These are phyloP conservation scores for Drosophila parabipectinata DNA, from an alignment of 1,140 invertebrate species.

Conservation along the genomic window DNA sequence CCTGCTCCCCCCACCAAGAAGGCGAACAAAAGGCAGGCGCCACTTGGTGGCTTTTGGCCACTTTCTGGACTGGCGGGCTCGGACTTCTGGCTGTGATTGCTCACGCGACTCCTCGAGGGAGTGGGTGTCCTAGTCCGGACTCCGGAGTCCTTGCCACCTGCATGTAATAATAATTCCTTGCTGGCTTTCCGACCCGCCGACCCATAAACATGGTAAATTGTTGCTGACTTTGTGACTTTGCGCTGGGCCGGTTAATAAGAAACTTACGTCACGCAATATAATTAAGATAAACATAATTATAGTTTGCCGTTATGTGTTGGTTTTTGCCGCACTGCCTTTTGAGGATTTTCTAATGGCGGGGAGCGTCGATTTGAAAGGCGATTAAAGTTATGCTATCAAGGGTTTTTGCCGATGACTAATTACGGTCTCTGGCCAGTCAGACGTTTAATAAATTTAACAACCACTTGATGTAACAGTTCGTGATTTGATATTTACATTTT, in stretches of 20 bases:
- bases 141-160: conserved; percentile 6
- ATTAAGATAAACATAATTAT: conserved; percentile 83
- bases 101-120: conserved; percentile 55
- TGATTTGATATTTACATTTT: background rate
- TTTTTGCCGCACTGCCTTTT: conserved; percentile 42
- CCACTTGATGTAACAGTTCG: background rate
- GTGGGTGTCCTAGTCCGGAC: background rate
- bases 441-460: conserved; percentile 4
- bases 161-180: conserved; percentile 73
- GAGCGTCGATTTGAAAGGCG: conserved; percentile 13
- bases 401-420: conserved; percentile 8
- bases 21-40: conserved; percentile 42
- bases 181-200: conserved; percentile 21
- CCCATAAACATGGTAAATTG: conserved; percentile 61
- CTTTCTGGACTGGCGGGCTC: conserved; percentile 19
- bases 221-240: conserved; percentile 74
- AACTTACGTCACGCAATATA: conserved; percentile 81
- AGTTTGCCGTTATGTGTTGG: conserved; percentile 69
- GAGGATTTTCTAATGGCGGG: conserved; percentile 53
- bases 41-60: conserved; percentile 47
- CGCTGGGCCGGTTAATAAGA: conserved; percentile 74
- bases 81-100: conserved; percentile 61
- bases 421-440: background rate
- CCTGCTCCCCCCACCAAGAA: background rate
- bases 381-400: conserved; percentile 56